Evolutionary conservation across 2,113 vertebrate species (phyloP).

Genomic region (Macquaria ambigua): DNA sequence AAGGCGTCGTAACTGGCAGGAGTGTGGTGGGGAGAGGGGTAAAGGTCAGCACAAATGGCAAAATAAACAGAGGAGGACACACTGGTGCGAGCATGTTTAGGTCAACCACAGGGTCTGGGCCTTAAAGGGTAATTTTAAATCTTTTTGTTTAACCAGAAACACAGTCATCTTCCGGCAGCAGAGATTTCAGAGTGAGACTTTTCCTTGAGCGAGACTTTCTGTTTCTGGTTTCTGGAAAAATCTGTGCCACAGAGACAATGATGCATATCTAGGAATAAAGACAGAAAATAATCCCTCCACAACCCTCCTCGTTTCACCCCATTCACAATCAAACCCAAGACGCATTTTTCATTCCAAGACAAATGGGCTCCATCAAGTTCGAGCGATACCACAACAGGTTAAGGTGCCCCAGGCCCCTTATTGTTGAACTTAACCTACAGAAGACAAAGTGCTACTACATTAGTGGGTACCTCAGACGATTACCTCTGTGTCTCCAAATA

Average conservation of each 20-base stretch:
- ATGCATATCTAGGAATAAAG: neutral
- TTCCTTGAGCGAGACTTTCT: too few species aligned
- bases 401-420: neutral
- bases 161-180: too few species aligned
- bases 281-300: neutral
- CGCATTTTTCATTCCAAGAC: conserved; percentile 7
- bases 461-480: conserved; percentile 42
- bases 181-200: too few species aligned
- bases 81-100: conserved; percentile 28
- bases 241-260: neutral
- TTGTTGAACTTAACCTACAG: conserved; percentile 30
- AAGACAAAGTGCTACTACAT: conserved; percentile 56
- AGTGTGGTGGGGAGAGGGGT: conserved; percentile 46
- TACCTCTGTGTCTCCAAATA: conserved; percentile 65
- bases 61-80: conserved; percentile 65
- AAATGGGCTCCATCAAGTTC: conserved; percentile 24
- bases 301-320: neutral
- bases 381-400: neutral
- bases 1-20: conserved; percentile 58
- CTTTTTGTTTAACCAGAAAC: too few species aligned
- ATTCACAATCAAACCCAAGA: neutral
- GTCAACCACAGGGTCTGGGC: conserved; percentile 32
- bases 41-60: conserved; percentile 67
- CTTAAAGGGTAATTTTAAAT: too few species aligned
- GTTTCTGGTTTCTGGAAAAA: neutral